phyloP scores from a whole-genome alignment of 92 coral and sea anemone species.

The Bergia sp. region DNA sequence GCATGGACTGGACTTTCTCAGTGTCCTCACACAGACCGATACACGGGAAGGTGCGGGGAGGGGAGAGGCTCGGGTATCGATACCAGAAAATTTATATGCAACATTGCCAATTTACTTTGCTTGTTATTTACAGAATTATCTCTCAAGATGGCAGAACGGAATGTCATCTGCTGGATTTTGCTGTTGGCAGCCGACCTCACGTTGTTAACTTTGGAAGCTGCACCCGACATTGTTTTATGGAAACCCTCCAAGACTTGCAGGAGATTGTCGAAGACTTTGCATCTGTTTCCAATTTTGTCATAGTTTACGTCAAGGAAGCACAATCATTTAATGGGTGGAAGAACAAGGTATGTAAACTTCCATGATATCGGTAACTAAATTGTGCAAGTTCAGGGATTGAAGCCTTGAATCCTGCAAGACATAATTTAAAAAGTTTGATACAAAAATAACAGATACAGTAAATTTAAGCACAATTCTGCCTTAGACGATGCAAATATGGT shows the following conservation, averaged over 20 bases:
- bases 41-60: neutral
- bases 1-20: no score
- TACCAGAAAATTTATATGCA: neutral
- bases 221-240: neutral
- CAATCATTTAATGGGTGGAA: conserved; percentile 6
- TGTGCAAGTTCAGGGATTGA: neutral
- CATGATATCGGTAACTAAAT: neutral
- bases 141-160: neutral
- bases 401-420: no score
- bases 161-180: neutral
- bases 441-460: no score
- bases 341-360: neutral
- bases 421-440: no score
- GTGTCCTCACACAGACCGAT: no score
- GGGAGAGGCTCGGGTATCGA: no score
- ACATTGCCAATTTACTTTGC: neutral
- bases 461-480: no score
- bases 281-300: neutral
- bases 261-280: neutral
- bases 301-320: neutral
- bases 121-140: neutral
- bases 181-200: neutral
- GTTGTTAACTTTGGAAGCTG: conserved; percentile 13
- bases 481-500: no score
- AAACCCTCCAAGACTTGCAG: neutral